Base-by-base conservation (phyloP, 2,113 vertebrate species). In the Rhipidura dahli region DNA sequence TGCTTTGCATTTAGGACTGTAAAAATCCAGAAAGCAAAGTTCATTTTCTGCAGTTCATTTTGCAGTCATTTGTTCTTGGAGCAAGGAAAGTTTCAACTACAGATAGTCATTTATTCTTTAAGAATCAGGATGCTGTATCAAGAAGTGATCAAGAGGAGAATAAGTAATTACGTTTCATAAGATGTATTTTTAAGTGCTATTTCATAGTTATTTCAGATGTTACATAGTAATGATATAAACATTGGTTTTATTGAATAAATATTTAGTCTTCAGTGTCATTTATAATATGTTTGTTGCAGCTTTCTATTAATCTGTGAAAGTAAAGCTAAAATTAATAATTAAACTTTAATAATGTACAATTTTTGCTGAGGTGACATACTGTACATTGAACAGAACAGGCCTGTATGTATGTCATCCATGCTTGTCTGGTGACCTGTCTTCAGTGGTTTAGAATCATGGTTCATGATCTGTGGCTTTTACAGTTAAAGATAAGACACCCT, bases 1-100 rank as follows among this genome's bases (percentile, higher is more conserved):
- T 44, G 87, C 60, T 76, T 76, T 92, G 50, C 42, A 26, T 90
- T 87, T 89, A 85, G 68, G 47, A 82, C 69, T 80, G 35, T 92
- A 77, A 94, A 91, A 79, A 77, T 76, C 40, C 49, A 80, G 68
- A 85, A 83, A 93, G 33, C 4, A 8, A 57, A 90, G 27, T 35
- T 78, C 3, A 51, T 83, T 87, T 95, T 71, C 37, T 87, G 81
- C 15, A 45, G 53, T 89, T 70, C 24, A 17, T 89, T 96, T 76
- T 76, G 23, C 47, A 93, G 37, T 71, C 45, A 39, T 87, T 87
- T 73, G 10, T 63, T 80, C 26, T 42, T 73, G 73, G 10, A 79
- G 39, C 40, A 91, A 26, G 35, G 59, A 50, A 77, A 80, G 35
- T 42, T 92, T 91, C 59, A 51, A 37, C 53, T 83, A 31, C 17